Percentiles rank a stretch among this genome's conserved stretches.
These are phyloP conservation scores for Chironomus striatipennis DNA, from an alignment of 1,140 invertebrate species.

Conservation along the genomic window DNA sequence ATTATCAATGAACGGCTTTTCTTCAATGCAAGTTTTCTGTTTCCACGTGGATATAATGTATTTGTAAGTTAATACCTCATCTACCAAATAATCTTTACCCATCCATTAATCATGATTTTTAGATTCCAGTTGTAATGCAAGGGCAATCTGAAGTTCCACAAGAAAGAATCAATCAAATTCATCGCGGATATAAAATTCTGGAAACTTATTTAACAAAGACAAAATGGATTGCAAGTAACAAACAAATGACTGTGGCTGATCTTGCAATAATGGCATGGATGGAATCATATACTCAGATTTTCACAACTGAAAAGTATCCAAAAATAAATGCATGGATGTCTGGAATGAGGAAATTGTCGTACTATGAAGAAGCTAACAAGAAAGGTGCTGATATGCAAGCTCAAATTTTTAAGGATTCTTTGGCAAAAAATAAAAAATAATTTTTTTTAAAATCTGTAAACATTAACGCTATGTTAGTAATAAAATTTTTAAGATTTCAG, in stretches of 20 bases:
- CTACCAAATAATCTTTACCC: no score
- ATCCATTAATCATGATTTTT: neutral
- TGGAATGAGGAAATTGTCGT: slow-evolving; percentile 35
- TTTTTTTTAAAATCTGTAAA: no score
- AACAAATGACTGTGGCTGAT: slow-evolving; percentile 4
- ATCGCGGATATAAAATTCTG: neutral
- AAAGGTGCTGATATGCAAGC: slow-evolving; percentile 39
- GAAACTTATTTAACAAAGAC: neutral
- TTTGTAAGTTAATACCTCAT: neutral
- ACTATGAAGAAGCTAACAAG: slow-evolving; percentile 38
- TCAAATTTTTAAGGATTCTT: slow-evolving; percentile 37
- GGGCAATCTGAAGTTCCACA: neutral
- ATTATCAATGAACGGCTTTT: slow-evolving; percentile 47
- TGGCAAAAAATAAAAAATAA: slow-evolving; percentile 32
- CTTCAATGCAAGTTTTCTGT: slow-evolving; percentile 50
- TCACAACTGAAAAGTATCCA: slow-evolving; percentile 38
- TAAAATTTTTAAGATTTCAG: no score
- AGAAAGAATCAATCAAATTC: neutral
- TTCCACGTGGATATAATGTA: slow-evolving; percentile 33
- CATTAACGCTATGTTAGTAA: neutral
- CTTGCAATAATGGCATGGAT: slow-evolving; percentile 29
- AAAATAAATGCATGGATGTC: slow-evolving; percentile 39
- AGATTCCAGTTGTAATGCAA: neutral
- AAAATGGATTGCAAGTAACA: neutral
- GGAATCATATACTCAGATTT: slow-evolving; percentile 32